Conservation (phyloP, 2,113 vertebrate species). For the Pimephales promelas region DNA sequence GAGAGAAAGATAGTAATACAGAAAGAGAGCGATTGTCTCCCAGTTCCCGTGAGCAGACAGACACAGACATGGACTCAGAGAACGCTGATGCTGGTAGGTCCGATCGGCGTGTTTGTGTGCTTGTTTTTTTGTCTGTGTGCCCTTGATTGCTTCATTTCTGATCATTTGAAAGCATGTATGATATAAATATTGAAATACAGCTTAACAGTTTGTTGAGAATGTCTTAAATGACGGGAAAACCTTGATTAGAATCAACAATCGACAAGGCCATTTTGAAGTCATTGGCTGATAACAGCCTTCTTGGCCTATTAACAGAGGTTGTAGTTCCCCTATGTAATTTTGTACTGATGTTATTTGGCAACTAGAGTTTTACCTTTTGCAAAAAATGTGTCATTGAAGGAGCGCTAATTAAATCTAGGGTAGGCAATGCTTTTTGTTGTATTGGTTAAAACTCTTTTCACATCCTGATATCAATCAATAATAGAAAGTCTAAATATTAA, state of each 20-base stretch:
- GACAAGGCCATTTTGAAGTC: not conserved
- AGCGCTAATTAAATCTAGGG: too few species aligned
- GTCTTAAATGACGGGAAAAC: not conserved
- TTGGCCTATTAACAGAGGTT: not conserved
- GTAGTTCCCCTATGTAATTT: not conserved
- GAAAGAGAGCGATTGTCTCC: constrained; percentile 5
- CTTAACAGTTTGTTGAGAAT: not conserved
- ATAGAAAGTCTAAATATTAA: too few species aligned
- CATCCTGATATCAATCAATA: too few species aligned
- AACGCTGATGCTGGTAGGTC: constrained; percentile 33
- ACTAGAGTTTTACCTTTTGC: too few species aligned
- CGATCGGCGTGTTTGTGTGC: not conserved
- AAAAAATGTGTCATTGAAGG: too few species aligned
- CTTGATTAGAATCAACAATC: not conserved
- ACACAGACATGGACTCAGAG: constrained; percentile 37
- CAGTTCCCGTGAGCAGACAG: constrained; percentile 25
- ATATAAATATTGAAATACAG: not conserved
- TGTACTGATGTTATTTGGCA: too few species aligned
- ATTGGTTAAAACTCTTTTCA: too few species aligned
- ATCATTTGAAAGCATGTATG: not conserved
- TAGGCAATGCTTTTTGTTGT: too few species aligned
- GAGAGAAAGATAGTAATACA: constrained; percentile 30
- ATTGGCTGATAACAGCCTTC: not conserved
- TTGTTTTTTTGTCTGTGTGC: not conserved
- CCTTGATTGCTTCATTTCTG: not conserved